These are phyloP conservation scores for Phalera bucephala DNA, from an alignment of 2,888 invertebrate species.

Conservation along the genomic window DNA sequence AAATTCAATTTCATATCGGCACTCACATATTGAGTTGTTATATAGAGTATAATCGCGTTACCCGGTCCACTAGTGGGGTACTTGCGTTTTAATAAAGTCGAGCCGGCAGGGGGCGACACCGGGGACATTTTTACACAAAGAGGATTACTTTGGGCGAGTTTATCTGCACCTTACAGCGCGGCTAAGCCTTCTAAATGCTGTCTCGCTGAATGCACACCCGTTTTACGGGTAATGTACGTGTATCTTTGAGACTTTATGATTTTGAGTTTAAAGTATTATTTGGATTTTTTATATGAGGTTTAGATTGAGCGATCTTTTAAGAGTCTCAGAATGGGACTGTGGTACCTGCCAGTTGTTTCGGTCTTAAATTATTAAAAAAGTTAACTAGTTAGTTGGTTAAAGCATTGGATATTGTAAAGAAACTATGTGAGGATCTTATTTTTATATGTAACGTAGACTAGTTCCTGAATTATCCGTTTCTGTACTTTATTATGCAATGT, in stretches of 20 bases:
- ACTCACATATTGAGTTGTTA: constrained; percentile 74
- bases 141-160: constrained; percentile 79
- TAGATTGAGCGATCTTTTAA: background rate
- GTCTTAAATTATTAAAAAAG: too few species aligned
- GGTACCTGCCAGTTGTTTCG: too few species aligned
- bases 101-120: constrained; percentile 65
- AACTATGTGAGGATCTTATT: too few species aligned
- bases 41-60: constrained; percentile 78
- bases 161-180: constrained; percentile 80
- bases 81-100: constrained; percentile 81
- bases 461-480: too few species aligned
- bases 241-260: background rate
- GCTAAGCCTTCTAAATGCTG: constrained; percentile 77
- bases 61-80: constrained; percentile 79
- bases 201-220: constrained; percentile 63
- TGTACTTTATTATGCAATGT: too few species aligned
- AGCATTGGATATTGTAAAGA: too few species aligned
- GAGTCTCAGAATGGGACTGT: too few species aligned
- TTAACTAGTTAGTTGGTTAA: too few species aligned
- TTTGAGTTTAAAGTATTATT: too few species aligned
- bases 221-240: constrained; percentile 42
- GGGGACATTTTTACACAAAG: constrained; percentile 82
- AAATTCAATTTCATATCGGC: constrained; percentile 78
- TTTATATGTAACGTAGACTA: too few species aligned
- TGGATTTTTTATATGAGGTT: background rate